phyloP scores from a whole-genome alignment of 2,797 vertebrate species.

The Falco peregrinus region DNA sequence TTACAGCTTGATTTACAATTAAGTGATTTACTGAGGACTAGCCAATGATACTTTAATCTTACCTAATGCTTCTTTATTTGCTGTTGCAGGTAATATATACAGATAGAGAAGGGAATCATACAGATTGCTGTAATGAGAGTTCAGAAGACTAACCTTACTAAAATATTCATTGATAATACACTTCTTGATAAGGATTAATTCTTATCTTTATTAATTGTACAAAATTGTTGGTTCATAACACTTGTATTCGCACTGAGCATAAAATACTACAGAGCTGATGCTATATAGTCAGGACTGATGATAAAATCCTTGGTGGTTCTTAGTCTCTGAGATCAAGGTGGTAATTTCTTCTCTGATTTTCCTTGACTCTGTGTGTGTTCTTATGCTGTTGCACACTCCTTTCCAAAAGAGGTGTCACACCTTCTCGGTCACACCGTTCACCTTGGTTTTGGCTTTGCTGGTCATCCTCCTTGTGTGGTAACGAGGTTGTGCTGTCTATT shows the following conservation, averaged over 20 bases:
- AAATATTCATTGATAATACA: not conserved
- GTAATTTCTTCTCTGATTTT: not conserved
- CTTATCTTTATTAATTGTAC: not conserved
- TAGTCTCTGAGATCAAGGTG: not conserved
- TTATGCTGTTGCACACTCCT: not conserved
- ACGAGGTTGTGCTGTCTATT: not conserved
- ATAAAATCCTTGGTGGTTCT: not conserved
- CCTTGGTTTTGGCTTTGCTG: not conserved
- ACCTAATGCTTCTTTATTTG: not conserved
- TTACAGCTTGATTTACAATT: not conserved
- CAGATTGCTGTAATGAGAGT: not conserved
- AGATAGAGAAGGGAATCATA: not conserved
- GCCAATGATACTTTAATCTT: not conserved
- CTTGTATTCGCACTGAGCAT: not conserved
- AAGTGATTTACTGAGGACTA: not conserved
- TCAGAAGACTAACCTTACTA: not conserved
- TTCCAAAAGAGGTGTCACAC: not conserved
- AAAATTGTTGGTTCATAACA: not conserved
- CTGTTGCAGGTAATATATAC: not conserved
- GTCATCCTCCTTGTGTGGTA: not conserved
- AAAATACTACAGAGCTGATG: not conserved
- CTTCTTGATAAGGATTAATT: not conserved
- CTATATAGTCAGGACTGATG: not conserved
- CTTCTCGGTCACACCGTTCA: not conserved
- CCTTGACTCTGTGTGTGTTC: not conserved